phyloP scores from a whole-genome alignment of 1,140 invertebrate species.

The Pseudachorutes palmiensis region DNA sequence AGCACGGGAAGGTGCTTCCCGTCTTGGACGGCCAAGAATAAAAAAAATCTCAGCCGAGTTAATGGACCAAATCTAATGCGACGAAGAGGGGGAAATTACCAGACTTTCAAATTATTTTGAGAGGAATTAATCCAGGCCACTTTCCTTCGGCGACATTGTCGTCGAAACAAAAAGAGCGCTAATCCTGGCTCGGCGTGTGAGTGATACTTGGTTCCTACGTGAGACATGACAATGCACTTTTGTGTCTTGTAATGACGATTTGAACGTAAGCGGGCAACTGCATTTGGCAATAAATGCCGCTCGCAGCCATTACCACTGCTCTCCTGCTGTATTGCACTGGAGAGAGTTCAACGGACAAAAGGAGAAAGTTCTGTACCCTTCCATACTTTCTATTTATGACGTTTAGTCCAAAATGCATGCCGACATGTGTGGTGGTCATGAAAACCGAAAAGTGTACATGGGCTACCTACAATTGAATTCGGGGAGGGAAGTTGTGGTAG shows the following conservation, averaged over 20 bases:
- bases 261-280: too few species aligned
- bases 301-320: too few species aligned
- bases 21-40: too few species aligned
- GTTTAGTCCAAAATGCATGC: neutral
- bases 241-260: neutral
- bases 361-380: too few species aligned
- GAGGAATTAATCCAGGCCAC: neutral
- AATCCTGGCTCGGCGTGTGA: neutral
- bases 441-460: too few species aligned
- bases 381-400: neutral
- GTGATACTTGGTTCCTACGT: neutral
- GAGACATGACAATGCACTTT: slow-evolving; percentile 10
- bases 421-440: neutral
- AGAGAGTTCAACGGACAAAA: too few species aligned
- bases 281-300: too few species aligned
- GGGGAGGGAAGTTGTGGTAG: too few species aligned
- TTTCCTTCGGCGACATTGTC: neutral
- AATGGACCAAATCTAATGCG: slow-evolving; percentile 9
- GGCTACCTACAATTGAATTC: too few species aligned
- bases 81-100: neutral
- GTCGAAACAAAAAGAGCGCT: neutral
- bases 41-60: too few species aligned
- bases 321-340: too few species aligned
- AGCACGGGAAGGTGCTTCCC: too few species aligned
- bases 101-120: slow-evolving; percentile 4